phyloP scores from a whole-genome alignment of 1,140 invertebrate species.

The Philopotamus ludificatus region DNA sequence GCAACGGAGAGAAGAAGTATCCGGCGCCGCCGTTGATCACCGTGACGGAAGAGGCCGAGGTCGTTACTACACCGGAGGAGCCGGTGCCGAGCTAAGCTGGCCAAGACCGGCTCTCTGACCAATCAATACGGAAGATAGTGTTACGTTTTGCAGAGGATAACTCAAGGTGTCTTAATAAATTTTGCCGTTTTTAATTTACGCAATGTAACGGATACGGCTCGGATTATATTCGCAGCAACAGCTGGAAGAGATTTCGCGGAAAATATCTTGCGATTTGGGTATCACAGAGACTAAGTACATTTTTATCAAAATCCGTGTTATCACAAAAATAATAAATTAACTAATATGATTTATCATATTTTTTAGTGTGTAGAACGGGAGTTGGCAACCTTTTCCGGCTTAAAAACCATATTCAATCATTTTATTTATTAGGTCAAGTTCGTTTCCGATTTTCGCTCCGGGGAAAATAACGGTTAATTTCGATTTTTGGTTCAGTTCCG shows the following conservation, averaged over 20 bases:
- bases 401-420: no score
- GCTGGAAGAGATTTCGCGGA: background rate
- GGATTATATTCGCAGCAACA: no score
- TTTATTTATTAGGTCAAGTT: no score
- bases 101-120: background rate
- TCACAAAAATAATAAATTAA: no score
- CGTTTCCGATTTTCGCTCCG: no score
- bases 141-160: background rate
- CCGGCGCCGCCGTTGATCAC: slow-evolving; percentile 53
- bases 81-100: slow-evolving; percentile 48
- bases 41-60: slow-evolving; percentile 53
- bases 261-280: background rate
- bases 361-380: no score
- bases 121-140: background rate
- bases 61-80: slow-evolving; percentile 47
- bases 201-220: no score
- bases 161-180: background rate
- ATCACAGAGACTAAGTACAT: background rate
- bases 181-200: background rate
- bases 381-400: no score
- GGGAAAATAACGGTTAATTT: no score
- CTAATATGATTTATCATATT: no score
- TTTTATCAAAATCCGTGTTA: no score
- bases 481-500: no score
- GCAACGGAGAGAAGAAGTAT: slow-evolving; percentile 31